These are phyloP conservation scores for Cotesia chilonis DNA, from an alignment of 1,140 invertebrate genomes.

Conservation along the genomic window DNA sequence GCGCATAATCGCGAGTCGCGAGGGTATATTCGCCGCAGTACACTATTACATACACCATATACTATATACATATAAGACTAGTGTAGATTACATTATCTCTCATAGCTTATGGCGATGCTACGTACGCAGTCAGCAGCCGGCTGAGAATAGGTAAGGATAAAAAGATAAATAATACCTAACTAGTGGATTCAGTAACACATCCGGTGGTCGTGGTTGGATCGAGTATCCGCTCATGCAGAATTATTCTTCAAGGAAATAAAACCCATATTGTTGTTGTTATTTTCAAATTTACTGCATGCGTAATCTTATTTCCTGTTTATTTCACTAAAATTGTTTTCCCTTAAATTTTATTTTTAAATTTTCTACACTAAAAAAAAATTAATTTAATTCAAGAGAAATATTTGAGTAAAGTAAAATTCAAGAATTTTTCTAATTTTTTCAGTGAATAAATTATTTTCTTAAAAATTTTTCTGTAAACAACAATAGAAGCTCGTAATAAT, in stretches of 20 bases:
- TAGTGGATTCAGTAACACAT: slow-evolving; percentile 2
- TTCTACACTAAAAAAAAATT: too few species aligned
- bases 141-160: slow-evolving; percentile 12
- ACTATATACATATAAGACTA: neutral
- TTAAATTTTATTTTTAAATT: too few species aligned
- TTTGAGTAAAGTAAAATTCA: too few species aligned
- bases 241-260: neutral
- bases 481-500: too few species aligned
- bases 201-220: slow-evolving; percentile 19
- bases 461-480: too few species aligned
- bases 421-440: too few species aligned
- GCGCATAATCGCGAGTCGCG: slow-evolving; percentile 51
- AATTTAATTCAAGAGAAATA: too few species aligned
- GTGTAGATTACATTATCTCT: slow-evolving; percentile 51
- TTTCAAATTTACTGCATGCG: neutral
- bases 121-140: slow-evolving; percentile 17
- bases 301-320: neutral
- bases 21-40: too few species aligned
- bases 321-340: too few species aligned
- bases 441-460: too few species aligned
- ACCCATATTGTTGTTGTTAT: neutral
- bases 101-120: slow-evolving; percentile 19
- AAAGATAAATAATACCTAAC: too few species aligned
- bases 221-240: slow-evolving; percentile 13
- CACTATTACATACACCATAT: too few species aligned